Base-by-base conservation (phyloP, 2,113 vertebrate genomes). In the Riparia riparia region DNA sequence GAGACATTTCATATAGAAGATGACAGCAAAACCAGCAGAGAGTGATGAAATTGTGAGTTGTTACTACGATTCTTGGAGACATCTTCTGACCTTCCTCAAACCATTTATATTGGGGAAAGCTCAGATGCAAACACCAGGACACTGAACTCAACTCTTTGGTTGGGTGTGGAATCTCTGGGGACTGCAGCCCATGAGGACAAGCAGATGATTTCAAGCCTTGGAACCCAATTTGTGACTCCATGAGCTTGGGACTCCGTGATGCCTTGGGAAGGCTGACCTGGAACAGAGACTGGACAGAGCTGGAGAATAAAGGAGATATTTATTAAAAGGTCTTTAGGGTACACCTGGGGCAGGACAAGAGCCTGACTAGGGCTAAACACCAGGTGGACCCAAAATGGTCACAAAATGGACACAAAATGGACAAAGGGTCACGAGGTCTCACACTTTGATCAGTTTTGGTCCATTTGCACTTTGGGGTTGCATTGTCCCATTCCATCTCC, bases 11-110 rank as follows among this genome's bases (percentile, higher is more conserved):
- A 34, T n/a, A 79, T 4, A 61, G 45, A 85, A 85, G 56, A 65
- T 65, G 83, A 94, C 81, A 95, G 82, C 76, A 94, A 81, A 93
- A 85, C 34, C 68, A 83, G 44, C 25, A 60, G 39, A 87, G 54
- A 87, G 57, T 76, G 90, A 82, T 47, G 74, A 86, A 90, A 63
- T 42, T 1, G 3, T 73, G 60, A 82, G 61, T 37, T 71, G 64
- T 87, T 94, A 82, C 50, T 89, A 77, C 47, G 91, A 51, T 71
- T 87, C 77, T 60, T 57, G 10, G 39, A 73, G 81, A 66, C 18
- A 34, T 72, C 63, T 90, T 73, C 41, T 91, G 11, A 84, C 73
- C 81, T 90, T 82, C 34, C 31, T 64, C 61, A 60, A 81, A 32
- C 51, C 71, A 56, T 72, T 93, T 45, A 5, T 71, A 7, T 9